These are phyloP conservation scores for Kuschelorhynchus macadamiae DNA, from an alignment of 2,888 invertebrate species.

Conservation along the genomic window DNA sequence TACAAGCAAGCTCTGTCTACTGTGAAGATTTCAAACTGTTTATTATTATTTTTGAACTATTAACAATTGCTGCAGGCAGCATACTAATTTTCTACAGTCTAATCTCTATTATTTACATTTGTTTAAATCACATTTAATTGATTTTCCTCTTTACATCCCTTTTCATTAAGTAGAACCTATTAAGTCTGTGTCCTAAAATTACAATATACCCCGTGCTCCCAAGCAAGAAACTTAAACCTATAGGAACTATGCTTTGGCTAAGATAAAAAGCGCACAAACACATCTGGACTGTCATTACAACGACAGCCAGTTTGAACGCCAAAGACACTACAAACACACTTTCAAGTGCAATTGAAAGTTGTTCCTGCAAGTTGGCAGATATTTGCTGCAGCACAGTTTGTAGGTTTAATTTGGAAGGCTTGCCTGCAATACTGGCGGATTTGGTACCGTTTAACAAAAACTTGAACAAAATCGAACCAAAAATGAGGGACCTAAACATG, in stretches of 20 bases:
- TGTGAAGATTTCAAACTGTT: too few species aligned
- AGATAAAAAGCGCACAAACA: slow-evolving; percentile 27
- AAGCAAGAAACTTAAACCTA: slow-evolving; percentile 41
- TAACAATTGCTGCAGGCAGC: too few species aligned
- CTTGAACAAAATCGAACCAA: slow-evolving; percentile 36
- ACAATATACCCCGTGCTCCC: slow-evolving; percentile 17
- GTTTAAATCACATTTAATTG: too few species aligned
- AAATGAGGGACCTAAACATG: slow-evolving; percentile 46
- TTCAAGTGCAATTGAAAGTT: not conserved
- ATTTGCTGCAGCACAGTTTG: slow-evolving; percentile 6
- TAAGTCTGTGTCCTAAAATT: slow-evolving; percentile 32
- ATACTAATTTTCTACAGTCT: too few species aligned
- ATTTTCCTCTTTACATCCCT: slow-evolving; percentile 23
- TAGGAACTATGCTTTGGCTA: slow-evolving; percentile 29
- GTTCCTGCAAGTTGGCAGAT: not conserved
- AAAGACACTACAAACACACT: slow-evolving; percentile 20
- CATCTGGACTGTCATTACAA: slow-evolving; percentile 29
- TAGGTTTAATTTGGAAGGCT: slow-evolving; percentile 20
- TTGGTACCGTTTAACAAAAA: slow-evolving; percentile 29
- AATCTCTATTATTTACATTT: too few species aligned
- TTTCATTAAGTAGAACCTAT: slow-evolving; percentile 34
- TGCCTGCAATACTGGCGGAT: slow-evolving; percentile 11
- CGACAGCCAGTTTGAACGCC: slow-evolving; percentile 21
- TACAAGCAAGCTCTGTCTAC: too few species aligned
- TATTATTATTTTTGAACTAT: too few species aligned